phyloP scores from a whole-genome alignment of 2,113 vertebrate species.

The Rhabdornis inornatus region DNA sequence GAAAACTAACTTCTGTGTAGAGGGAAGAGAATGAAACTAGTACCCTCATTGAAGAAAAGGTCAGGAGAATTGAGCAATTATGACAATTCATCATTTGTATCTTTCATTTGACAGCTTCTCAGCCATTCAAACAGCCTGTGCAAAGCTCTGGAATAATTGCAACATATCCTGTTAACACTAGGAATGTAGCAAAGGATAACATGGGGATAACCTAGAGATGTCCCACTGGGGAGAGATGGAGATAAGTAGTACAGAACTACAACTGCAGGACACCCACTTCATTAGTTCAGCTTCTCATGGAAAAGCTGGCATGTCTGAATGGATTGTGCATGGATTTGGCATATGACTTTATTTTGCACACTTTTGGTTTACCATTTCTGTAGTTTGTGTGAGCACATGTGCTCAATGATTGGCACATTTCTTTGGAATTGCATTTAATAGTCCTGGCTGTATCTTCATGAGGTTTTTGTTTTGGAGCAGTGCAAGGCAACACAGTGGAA shows the following conservation, averaged over 20 bases:
- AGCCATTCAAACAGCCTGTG: background rate
- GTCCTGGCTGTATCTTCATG: background rate
- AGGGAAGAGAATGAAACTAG: background rate
- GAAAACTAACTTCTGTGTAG: background rate
- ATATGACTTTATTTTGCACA: background rate
- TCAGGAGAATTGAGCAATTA: background rate
- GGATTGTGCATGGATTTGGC: background rate
- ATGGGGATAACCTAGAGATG: background rate
- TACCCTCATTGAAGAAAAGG: background rate
- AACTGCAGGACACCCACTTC: background rate
- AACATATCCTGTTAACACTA: background rate
- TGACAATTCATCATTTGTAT: background rate
- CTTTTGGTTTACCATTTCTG: background rate
- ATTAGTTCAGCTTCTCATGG: background rate
- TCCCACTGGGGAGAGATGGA: background rate
- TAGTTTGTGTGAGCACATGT: background rate
- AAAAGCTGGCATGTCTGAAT: background rate
- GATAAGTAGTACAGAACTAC: background rate
- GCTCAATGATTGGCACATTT: background rate
- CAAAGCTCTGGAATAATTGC: background rate
- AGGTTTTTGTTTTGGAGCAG: background rate
- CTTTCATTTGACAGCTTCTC: background rate
- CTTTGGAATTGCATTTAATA: background rate
- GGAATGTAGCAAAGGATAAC: background rate
- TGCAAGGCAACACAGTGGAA: background rate